These are phyloP conservation scores for Bembecia ichneumoniformis DNA, from an alignment of 2,888 invertebrate genomes.

Conservation along the genomic window DNA sequence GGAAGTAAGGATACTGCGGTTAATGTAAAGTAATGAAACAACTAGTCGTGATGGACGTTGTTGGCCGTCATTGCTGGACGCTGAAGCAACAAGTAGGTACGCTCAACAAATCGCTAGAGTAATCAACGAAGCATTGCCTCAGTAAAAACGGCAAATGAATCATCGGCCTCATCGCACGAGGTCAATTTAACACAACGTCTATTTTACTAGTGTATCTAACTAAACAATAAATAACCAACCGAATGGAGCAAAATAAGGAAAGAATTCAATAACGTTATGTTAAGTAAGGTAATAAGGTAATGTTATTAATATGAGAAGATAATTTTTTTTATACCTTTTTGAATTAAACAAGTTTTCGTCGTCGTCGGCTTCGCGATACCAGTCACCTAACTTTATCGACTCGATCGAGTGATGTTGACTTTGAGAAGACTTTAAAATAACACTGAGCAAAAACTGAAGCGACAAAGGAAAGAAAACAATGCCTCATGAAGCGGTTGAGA, in stretches of 20 bases:
- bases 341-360: no score
- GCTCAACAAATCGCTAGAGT: slow-evolving; percentile 24
- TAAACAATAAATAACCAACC: no score
- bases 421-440: background rate
- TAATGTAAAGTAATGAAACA: slow-evolving; percentile 31
- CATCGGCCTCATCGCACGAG: background rate
- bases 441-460: background rate
- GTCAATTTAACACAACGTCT: no score
- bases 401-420: background rate
- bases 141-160: background rate
- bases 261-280: no score
- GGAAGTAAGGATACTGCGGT: slow-evolving; percentile 18
- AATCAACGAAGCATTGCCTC: slow-evolving; percentile 6
- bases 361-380: no score
- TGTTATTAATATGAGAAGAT: no score
- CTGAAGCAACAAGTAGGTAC: slow-evolving; percentile 41
- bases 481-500: background rate
- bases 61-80: slow-evolving; percentile 22
- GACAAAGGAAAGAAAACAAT: background rate
- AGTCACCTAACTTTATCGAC: background rate
- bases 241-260: no score
- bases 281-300: no score
- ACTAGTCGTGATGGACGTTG: slow-evolving; percentile 21
- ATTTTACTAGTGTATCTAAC: no score
- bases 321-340: no score